phyloP scores from a whole-genome alignment of 2,888 invertebrate species.

The Hetaerina titia region DNA sequence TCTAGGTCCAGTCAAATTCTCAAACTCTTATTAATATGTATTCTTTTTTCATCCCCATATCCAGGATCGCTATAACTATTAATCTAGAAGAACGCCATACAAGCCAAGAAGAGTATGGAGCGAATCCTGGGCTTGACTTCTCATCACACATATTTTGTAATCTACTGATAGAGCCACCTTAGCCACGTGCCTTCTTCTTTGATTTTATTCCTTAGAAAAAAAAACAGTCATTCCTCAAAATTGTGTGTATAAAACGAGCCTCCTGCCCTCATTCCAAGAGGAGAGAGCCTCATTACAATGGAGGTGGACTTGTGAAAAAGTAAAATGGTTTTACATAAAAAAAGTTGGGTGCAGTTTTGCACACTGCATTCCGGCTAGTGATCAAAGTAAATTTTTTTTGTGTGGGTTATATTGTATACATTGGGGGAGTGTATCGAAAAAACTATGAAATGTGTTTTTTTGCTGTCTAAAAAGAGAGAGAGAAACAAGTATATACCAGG shows the following conservation, averaged over 20 bases:
- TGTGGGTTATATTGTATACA: constrained; percentile 42
- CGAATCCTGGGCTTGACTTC: constrained; percentile 58
- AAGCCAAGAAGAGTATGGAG: not conserved
- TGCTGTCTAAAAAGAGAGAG: constrained; percentile 39
- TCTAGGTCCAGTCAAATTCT: not conserved
- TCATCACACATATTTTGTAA: constrained; percentile 66
- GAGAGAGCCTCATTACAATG: not conserved
- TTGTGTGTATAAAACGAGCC: not conserved
- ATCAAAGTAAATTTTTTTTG: constrained; percentile 6
- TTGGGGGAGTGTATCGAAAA: not conserved
- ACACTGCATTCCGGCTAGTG: constrained; percentile 41
- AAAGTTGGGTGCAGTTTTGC: not conserved
- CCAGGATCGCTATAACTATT: constrained; percentile 60
- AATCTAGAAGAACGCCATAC: not conserved
- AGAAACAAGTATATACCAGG: not conserved
- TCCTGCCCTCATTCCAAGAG: not conserved
- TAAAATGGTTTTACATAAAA: not conserved
- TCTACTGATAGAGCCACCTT: constrained; percentile 60
- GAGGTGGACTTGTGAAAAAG: not conserved
- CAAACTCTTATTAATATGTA: not conserved
- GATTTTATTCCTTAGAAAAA: constrained; percentile 20
- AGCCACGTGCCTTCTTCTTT: constrained; percentile 59
- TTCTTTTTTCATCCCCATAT: not conserved
- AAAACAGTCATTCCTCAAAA: constrained; percentile 47
- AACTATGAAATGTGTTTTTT: not conserved